These are phyloP conservation scores for Zaprionus taronus DNA, from an alignment of 1,140 invertebrate species.

Conservation along the genomic window DNA sequence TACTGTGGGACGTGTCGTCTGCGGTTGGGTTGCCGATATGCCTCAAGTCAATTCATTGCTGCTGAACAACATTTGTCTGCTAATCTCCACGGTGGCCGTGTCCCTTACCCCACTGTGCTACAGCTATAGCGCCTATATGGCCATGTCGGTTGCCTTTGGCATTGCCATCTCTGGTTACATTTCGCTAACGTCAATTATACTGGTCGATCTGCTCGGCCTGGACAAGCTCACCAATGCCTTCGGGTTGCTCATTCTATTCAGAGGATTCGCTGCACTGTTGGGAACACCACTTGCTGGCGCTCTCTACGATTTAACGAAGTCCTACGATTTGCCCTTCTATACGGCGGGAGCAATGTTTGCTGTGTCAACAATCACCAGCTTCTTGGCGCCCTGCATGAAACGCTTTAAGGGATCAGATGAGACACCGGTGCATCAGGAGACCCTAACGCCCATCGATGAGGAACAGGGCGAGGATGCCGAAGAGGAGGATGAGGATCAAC, in stretches of 20 bases:
- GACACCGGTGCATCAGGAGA: conserved; percentile 88
- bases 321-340: conserved; percentile 95
- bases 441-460: conserved; percentile 91
- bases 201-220: conserved; percentile 97
- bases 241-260: conserved; percentile 96
- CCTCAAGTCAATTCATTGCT: conserved; percentile 95
- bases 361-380: conserved; percentile 92
- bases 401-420: conserved; percentile 85
- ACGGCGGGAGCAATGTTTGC: conserved; percentile 96
- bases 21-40: conserved; percentile 94
- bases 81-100: conserved; percentile 95
- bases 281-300: conserved; percentile 93
- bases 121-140: conserved; percentile 91
- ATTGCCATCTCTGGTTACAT: conserved; percentile 98
- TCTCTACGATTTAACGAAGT: conserved; percentile 93
- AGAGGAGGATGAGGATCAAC: conserved; percentile 89
- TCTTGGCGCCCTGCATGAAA: conserved; percentile 92
- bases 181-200: conserved; percentile 98
- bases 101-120: conserved; percentile 93
- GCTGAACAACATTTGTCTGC: conserved; percentile 97
- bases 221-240: conserved; percentile 98
- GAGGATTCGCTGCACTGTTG: conserved; percentile 95
- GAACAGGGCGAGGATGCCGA: conserved; percentile 92
- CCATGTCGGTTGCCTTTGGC: conserved; percentile 96
- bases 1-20: conserved; percentile 94